phyloP scores from a whole-genome alignment of 1,140 invertebrate species.

The Drosophila setifemur region DNA sequence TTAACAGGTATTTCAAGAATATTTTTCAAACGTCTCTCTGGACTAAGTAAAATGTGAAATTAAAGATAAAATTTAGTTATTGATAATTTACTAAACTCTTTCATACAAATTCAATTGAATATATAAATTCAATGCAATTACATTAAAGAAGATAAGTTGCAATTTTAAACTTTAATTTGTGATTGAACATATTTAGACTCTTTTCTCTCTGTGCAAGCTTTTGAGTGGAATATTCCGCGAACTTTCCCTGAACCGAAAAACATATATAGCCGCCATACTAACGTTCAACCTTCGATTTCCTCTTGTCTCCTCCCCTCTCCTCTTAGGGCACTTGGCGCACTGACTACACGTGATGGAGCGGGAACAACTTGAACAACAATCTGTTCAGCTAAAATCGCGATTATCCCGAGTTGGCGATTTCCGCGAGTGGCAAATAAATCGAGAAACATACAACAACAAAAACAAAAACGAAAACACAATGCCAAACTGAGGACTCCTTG shows the following conservation, averaged over 20 bases:
- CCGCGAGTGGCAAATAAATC: slow-evolving; percentile 30
- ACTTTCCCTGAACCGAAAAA: too few species aligned
- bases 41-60: too few species aligned
- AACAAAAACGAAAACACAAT: slow-evolving; percentile 59
- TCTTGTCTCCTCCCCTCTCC: slow-evolving; percentile 6
- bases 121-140: too few species aligned
- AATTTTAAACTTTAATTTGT: too few species aligned
- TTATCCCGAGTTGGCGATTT: slow-evolving; percentile 13
- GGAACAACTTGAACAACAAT: slow-evolving; percentile 82
- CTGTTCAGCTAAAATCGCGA: slow-evolving; percentile 76
- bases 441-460: slow-evolving; percentile 38
- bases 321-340: slow-evolving; percentile 81
- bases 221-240: neutral
- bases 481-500: slow-evolving; percentile 75
- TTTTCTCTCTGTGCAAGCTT: slow-evolving; percentile 14
- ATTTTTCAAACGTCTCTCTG: too few species aligned
- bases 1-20: too few species aligned
- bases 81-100: too few species aligned
- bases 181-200: neutral
- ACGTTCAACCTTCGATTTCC: slow-evolving; percentile 22
- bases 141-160: too few species aligned
- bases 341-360: slow-evolving; percentile 83
- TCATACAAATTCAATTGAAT: too few species aligned
- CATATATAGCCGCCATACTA: slow-evolving; percentile 19
- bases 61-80: too few species aligned